Conservation (phyloP, 1,140 invertebrate species). For the Drosophila setifemur region DNA sequence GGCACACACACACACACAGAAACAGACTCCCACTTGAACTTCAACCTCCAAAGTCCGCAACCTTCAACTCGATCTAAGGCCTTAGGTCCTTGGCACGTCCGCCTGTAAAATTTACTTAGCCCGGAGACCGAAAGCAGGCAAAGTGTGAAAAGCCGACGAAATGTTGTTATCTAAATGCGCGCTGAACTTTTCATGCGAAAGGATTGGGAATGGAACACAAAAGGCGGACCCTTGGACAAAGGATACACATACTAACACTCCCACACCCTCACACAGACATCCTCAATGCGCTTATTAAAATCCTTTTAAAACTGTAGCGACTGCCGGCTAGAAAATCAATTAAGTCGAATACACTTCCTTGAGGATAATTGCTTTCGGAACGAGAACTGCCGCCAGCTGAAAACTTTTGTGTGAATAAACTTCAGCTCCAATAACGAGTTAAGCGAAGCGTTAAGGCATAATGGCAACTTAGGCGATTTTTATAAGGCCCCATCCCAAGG, state of each 20-base stretch:
- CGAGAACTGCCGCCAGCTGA: constrained; percentile 54
- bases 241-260: constrained; percentile 31
- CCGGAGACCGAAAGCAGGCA: constrained; percentile 32
- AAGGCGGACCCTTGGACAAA: constrained; percentile 39
- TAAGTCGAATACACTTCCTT: constrained; percentile 79
- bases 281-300: constrained; percentile 74
- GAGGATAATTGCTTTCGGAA: constrained; percentile 78
- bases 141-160: constrained; percentile 76
- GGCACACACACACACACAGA: constrained; percentile 37
- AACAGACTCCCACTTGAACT: constrained; percentile 31
- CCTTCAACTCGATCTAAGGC: constrained; percentile 48
- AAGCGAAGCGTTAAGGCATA: constrained; percentile 78
- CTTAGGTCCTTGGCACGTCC: constrained; percentile 44
- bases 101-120: constrained; percentile 41
- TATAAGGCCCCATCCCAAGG: background rate
- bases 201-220: constrained; percentile 46
- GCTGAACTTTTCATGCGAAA: constrained; percentile 65
- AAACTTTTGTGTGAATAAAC: constrained; percentile 73
- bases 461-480: constrained; percentile 65
- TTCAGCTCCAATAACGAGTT: constrained; percentile 72
- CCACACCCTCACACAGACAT: constrained; percentile 5
- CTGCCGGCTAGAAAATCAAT: constrained; percentile 67
- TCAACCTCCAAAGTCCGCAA: constrained; percentile 41
- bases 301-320: constrained; percentile 71
- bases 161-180: constrained; percentile 76